phyloP scores from a whole-genome alignment of 1,140 invertebrate genomes.

The Chrysomallon squamiferum region DNA sequence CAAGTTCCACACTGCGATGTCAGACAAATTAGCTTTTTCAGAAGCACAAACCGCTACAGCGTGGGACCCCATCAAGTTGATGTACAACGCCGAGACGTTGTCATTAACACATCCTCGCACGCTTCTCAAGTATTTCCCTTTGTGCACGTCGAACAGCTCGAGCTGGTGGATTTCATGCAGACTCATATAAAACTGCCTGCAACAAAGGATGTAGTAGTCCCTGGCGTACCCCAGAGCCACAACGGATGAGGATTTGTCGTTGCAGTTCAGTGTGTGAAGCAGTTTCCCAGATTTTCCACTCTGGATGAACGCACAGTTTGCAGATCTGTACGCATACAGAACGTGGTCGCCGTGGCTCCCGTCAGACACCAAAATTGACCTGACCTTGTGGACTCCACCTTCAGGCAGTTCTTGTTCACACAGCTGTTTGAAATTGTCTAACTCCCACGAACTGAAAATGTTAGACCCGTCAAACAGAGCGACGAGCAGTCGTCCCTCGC shows the following conservation, averaged over 20 bases:
- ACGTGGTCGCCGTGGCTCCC: constrained; percentile 43
- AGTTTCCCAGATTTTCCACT: constrained; percentile 49
- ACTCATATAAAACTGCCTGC: constrained; percentile 51
- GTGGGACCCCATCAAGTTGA: constrained; percentile 55
- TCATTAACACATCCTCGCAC: constrained; percentile 56
- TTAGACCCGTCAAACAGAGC: constrained; percentile 55
- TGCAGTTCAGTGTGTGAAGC: constrained; percentile 46
- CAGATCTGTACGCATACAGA: constrained; percentile 50
- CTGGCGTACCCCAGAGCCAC: constrained; percentile 47
- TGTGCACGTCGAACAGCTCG: constrained; percentile 55
- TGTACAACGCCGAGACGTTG: constrained; percentile 38
- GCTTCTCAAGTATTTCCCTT: constrained; percentile 50
- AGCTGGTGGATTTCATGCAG: constrained; percentile 52
- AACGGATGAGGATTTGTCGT: constrained; percentile 49
- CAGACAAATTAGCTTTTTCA: constrained; percentile 43
- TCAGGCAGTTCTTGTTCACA: constrained; percentile 41
- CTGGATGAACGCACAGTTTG: constrained; percentile 43
- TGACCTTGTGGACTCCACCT: constrained; percentile 48
- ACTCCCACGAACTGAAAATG: constrained; percentile 51
- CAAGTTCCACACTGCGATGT: constrained; percentile 61
- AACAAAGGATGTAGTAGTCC: constrained; percentile 56
- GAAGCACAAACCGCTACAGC: constrained; percentile 48
- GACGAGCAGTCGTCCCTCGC: constrained; percentile 48
- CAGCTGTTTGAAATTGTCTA: constrained; percentile 33
- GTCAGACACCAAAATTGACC: constrained; percentile 42